A percentile compares a stretch with the other conserved stretches of the same genome.
These are phyloP conservation scores for Argyrosomus japonicus DNA, from an alignment of 2,113 vertebrate genomes.

Conservation along the genomic window DNA sequence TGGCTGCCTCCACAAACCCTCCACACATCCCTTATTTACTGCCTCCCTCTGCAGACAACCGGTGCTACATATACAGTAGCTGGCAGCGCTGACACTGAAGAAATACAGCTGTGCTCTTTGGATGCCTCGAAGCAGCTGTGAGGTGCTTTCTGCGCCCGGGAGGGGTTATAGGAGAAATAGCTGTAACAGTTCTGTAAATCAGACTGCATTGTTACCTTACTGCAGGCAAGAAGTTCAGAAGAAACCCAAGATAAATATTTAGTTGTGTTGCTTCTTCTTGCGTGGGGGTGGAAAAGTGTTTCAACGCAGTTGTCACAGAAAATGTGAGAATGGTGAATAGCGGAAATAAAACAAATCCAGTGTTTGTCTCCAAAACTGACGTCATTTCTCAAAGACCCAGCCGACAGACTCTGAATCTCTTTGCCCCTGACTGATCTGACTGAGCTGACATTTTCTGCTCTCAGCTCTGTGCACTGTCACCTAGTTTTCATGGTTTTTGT, in stretches of 20 bases:
- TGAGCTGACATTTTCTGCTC: conserved; percentile 25
- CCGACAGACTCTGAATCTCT: conserved; percentile 3
- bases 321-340: not conserved
- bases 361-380: conserved; percentile 24
- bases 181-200: conserved; percentile 34
- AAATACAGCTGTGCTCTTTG: conserved; percentile 48
- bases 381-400: conserved; percentile 12
- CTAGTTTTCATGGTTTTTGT: conserved; percentile 29
- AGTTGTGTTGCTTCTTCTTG: conserved; percentile 8
- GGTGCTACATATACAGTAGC: conserved; percentile 5
- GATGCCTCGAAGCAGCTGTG: conserved; percentile 20
- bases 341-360: conserved; percentile 25
- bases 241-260: conserved; percentile 28
- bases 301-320: conserved; percentile 7
- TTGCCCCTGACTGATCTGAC: conserved; percentile 33
- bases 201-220: conserved; percentile 5
- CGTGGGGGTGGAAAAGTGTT: not conserved
- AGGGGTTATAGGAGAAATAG: not conserved
- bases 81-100: conserved; percentile 29
- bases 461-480: conserved; percentile 16
- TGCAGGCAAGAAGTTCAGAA: not conserved
- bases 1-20: conserved; percentile 64
- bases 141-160: not conserved
- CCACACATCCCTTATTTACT: conserved; percentile 62
- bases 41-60: conserved; percentile 44